These are phyloP conservation scores for Zygogramma bicolorata DNA, from an alignment of 2,888 invertebrate species.

Conservation along the genomic window DNA sequence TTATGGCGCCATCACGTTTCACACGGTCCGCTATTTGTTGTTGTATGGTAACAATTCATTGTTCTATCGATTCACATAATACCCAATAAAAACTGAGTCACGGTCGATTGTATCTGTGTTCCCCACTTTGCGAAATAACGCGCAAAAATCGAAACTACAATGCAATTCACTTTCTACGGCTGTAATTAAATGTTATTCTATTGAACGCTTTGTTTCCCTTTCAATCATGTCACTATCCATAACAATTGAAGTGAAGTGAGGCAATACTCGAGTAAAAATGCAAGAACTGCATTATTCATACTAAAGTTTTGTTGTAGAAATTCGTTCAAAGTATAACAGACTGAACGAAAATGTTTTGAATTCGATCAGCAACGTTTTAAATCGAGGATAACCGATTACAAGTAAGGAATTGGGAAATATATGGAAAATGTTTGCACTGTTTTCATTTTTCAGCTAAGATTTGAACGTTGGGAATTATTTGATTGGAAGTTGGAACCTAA, in stretches of 20 bases:
- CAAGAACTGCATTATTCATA: too few relatives aligned
- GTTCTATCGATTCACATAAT: neutral
- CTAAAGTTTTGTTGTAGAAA: too few relatives aligned
- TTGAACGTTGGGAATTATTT: too few relatives aligned
- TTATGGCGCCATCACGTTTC: neutral
- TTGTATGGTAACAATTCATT: neutral
- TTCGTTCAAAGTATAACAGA: too few relatives aligned
- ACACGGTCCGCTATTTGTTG: neutral
- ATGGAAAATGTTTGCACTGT: too few relatives aligned
- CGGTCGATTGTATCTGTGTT: slow-evolving; percentile 1
- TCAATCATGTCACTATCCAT: neutral
- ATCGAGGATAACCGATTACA: too few relatives aligned
- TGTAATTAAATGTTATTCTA: neutral
- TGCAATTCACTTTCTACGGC: slow-evolving; percentile 4
- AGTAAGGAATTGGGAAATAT: too few relatives aligned
- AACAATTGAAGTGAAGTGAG: neutral
- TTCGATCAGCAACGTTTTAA: too few relatives aligned
- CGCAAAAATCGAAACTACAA: neutral
- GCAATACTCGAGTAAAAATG: neutral
- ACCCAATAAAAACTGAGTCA: neutral
- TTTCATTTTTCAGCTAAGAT: too few relatives aligned
- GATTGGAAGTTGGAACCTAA: too few relatives aligned
- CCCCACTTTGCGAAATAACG: neutral
- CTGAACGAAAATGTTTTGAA: too few relatives aligned
- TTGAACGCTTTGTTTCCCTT: slow-evolving; percentile 5